Evolutionary conservation across 1,140 invertebrate genomes (phyloP).

Genomic region (Littorina saxatilis): DNA sequence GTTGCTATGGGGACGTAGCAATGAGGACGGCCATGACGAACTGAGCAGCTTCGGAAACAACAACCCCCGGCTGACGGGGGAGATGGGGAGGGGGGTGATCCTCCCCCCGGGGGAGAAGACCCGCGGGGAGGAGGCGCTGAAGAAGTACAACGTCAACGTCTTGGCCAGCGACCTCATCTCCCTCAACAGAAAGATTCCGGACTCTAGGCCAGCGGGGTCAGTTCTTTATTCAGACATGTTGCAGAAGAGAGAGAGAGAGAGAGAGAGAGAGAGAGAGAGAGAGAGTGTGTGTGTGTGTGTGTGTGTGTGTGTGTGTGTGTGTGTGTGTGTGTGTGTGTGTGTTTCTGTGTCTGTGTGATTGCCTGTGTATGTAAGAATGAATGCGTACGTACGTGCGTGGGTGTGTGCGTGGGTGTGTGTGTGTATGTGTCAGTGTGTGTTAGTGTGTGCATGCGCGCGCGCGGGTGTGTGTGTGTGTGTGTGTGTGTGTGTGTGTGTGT

Average conservation of each 20-base stretch:
- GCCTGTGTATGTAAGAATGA: no score
- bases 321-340: no score
- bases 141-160: constrained; percentile 54
- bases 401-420: no score
- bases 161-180: constrained; percentile 61
- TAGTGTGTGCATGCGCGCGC: no score
- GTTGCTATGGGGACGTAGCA: neutral
- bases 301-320: no score
- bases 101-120: constrained; percentile 50
- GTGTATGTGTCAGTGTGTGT: no score
- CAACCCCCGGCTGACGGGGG: constrained; percentile 51
- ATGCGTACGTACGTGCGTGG: no score
- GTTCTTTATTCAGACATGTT: constrained; percentile 10
- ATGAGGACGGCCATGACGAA: neutral
- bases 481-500: no score
- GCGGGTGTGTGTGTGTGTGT: no score
- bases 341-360: no score
- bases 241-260: neutral
- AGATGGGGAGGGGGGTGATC: constrained; percentile 58
- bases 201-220: constrained; percentile 59
- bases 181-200: constrained; percentile 59
- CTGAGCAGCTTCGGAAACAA: constrained; percentile 47
- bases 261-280: neutral
- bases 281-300: neutral
- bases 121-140: constrained; percentile 38